Evolutionary conservation across 2,888 invertebrate genomes (phyloP).

Genomic region (Eristalinus sepulchralis): DNA sequence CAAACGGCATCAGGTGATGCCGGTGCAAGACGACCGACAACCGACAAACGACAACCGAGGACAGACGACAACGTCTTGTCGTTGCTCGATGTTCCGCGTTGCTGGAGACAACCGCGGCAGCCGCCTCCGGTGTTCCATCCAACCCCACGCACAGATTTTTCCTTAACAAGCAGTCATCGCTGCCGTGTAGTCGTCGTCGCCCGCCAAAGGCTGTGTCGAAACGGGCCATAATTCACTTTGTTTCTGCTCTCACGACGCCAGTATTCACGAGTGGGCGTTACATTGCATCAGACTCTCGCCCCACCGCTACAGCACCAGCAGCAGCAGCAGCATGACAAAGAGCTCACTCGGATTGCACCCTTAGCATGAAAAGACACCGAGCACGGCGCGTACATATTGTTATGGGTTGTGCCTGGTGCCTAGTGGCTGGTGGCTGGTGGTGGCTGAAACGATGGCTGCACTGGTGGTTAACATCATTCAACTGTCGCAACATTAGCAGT

Average conservation of each 20-base stretch:
- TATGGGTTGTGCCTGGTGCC: slow-evolving; percentile 24
- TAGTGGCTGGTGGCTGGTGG: too few species aligned
- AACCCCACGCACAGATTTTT: background rate
- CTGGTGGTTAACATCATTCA: slow-evolving; percentile 63
- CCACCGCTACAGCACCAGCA: background rate
- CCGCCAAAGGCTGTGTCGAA: slow-evolving; percentile 52
- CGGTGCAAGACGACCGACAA: slow-evolving; percentile 16
- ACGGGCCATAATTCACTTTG: slow-evolving; percentile 64
- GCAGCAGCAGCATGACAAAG: slow-evolving; percentile 42
- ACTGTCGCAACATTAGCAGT: slow-evolving; percentile 69
- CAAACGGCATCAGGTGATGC: slow-evolving; percentile 59
- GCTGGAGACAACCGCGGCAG: slow-evolving; percentile 6
- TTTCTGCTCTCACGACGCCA: slow-evolving; percentile 52
- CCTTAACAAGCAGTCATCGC: slow-evolving; percentile 12
- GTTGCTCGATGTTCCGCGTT: slow-evolving; percentile 8
- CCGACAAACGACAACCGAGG: background rate
- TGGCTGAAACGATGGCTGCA: slow-evolving; percentile 45
- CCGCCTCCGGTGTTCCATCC: background rate
- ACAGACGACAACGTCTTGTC: slow-evolving; percentile 14
- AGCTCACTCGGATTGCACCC: slow-evolving; percentile 26
- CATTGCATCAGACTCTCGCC: background rate
- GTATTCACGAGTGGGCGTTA: slow-evolving; percentile 30
- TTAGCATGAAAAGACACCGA: slow-evolving; percentile 38
- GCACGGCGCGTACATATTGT: slow-evolving; percentile 50
- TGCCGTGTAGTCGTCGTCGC: slow-evolving; percentile 8